Percentiles rank a stretch among this genome's conserved stretches.
phyloP scores from a whole-genome alignment of 2,797 vertebrate species.

The Otus scops region DNA sequence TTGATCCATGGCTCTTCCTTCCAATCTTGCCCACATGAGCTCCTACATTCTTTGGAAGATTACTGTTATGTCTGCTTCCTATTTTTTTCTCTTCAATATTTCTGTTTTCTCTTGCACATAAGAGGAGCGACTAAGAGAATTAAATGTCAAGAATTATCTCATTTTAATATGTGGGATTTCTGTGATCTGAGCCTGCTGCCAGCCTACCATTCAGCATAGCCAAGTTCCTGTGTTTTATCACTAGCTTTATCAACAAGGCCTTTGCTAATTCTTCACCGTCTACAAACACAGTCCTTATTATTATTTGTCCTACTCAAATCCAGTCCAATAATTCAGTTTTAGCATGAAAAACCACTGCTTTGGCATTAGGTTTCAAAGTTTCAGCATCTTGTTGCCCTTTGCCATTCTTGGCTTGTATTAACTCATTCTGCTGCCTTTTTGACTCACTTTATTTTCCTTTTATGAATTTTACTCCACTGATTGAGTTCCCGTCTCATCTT shows the following conservation, averaged over 20 bases:
- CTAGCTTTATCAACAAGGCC: neutral
- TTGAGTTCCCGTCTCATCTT: neutral
- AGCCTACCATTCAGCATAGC: neutral
- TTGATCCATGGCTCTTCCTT: neutral
- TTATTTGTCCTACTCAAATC: neutral
- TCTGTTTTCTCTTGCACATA: neutral
- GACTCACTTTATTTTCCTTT: neutral
- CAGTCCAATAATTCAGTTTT: neutral
- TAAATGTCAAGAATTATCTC: constrained; percentile 49
- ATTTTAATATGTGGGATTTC: constrained; percentile 29
- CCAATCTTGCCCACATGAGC: neutral
- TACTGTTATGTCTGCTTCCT: neutral
- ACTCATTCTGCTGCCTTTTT: neutral
- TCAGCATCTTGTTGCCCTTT: neutral
- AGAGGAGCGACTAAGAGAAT: constrained; percentile 30
- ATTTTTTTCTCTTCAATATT: neutral
- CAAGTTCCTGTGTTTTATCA: neutral
- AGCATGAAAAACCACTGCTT: neutral
- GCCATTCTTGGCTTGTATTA: neutral
- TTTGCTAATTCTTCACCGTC: neutral
- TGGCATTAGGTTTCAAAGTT: neutral
- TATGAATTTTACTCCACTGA: neutral
- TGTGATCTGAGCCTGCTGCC: constrained; percentile 8
- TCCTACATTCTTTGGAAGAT: neutral
- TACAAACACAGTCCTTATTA: neutral